A percentile compares a stretch with the other conserved stretches of the same genome.
phyloP scores from a whole-genome alignment of 2,888 invertebrate species.

The Cataglyphis albicans region DNA sequence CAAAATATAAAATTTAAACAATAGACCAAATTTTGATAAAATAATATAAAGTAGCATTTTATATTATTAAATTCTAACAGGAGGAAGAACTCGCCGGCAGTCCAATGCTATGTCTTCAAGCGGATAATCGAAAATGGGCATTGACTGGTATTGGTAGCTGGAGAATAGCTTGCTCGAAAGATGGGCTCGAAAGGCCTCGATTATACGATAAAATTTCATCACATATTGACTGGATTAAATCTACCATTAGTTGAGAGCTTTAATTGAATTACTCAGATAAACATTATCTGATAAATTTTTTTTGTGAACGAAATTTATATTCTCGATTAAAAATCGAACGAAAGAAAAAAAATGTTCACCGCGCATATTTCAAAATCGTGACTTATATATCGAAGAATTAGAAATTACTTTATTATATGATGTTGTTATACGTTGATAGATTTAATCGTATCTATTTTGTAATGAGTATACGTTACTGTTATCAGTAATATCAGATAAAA shows the following conservation, averaged over 20 bases:
- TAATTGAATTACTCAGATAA: not conserved
- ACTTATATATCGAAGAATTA: slow-evolving; percentile 61
- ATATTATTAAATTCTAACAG: slow-evolving; percentile 84
- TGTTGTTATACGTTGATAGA: not conserved
- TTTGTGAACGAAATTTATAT: slow-evolving; percentile 7
- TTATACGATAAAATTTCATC: slow-evolving; percentile 94
- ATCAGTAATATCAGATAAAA: not conserved
- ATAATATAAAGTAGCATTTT: not conserved
- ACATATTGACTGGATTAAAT: slow-evolving; percentile 94
- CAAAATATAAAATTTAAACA: not conserved
- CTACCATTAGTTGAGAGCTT: slow-evolving; percentile 88
- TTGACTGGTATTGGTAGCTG: slow-evolving; percentile 93
- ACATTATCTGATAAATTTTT: not conserved
- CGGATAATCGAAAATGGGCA: slow-evolving; percentile 92
- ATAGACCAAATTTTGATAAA: not conserved
- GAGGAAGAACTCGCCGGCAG: slow-evolving; percentile 96
- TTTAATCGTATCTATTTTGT: not conserved
- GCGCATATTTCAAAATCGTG: not conserved
- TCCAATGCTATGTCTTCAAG: slow-evolving; percentile 93
- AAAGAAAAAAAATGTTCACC: not conserved
- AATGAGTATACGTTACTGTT: slow-evolving; percentile 19
- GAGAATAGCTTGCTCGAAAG: slow-evolving; percentile 94
- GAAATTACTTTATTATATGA: slow-evolving; percentile 16
- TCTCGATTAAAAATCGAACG: not conserved
- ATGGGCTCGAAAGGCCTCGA: slow-evolving; percentile 92